phyloP scores from a whole-genome alignment of 2,888 invertebrate genomes.

The Dioctria linearis region DNA sequence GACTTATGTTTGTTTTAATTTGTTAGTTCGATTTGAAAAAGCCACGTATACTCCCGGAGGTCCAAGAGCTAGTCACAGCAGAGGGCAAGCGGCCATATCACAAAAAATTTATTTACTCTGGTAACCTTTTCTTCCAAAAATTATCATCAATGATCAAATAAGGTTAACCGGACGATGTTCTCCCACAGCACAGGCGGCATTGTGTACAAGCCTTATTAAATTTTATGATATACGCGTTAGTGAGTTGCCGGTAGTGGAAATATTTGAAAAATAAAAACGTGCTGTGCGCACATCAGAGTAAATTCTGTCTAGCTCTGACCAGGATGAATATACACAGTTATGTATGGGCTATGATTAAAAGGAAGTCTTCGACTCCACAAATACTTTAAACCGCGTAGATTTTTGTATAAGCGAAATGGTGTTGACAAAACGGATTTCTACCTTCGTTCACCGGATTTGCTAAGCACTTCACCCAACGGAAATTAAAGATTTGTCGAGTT shows the following conservation, averaged over 20 bases:
- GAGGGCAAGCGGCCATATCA: conserved; percentile 40
- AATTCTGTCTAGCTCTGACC: conserved; percentile 32
- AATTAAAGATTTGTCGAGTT: conserved; percentile 49
- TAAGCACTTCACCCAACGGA: conserved; percentile 33
- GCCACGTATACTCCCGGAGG: conserved; percentile 41
- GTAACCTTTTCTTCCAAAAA: conserved; percentile 50
- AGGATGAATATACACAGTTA: background rate
- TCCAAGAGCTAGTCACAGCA: conserved; percentile 3
- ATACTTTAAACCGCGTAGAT: background rate
- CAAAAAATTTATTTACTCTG: conserved; percentile 40
- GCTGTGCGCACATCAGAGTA: conserved; percentile 37
- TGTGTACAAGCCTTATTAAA: conserved; percentile 44
- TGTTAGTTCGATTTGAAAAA: conserved; percentile 49
- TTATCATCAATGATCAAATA: conserved; percentile 50
- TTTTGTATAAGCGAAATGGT: conserved; percentile 2
- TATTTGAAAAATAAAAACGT: conserved; percentile 39
- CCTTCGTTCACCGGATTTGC: conserved; percentile 18
- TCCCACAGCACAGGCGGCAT: background rate
- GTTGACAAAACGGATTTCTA: conserved; percentile 48
- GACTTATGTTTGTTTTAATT: conserved; percentile 53
- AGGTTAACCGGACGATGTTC: conserved; percentile 38
- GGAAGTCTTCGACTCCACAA: background rate
- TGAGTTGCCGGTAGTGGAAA: conserved; percentile 34
- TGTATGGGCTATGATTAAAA: background rate
- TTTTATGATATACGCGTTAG: conserved; percentile 48